phyloP scores from a whole-genome alignment of 2,797 vertebrate genomes.

The Alca torda region DNA sequence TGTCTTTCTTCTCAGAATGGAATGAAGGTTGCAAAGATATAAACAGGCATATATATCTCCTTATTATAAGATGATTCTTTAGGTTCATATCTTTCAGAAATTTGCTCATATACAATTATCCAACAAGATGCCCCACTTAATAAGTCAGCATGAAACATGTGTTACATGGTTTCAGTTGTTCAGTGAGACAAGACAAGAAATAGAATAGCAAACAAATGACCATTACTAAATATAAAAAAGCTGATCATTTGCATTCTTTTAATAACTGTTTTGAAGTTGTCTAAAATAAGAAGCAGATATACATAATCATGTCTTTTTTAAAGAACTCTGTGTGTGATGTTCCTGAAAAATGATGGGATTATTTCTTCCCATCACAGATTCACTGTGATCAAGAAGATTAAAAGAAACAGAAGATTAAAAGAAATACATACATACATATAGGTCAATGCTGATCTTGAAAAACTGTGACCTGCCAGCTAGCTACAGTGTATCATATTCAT shows the following conservation, averaged over 20 bases:
- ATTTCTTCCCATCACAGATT: neutral
- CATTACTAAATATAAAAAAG: neutral
- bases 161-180: neutral
- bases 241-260: neutral
- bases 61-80: neutral
- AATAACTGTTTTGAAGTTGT: slow-evolving; percentile 10
- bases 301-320: neutral
- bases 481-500: neutral
- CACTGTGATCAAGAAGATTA: slow-evolving; percentile 37
- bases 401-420: slow-evolving; percentile 41
- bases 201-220: neutral
- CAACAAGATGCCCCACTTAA: neutral
- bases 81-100: neutral
- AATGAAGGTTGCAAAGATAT: neutral
- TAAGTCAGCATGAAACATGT: neutral
- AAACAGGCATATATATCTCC: neutral
- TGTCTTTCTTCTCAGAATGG: neutral
- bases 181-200: neutral
- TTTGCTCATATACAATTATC: neutral
- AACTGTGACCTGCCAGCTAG: neutral
- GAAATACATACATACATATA: neutral
- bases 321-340: neutral
- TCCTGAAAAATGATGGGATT: slow-evolving; percentile 8
- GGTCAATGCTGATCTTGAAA: neutral
- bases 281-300: neutral